Conservation (phyloP, 2,888 invertebrate species). For the Coenonympha glycerion region DNA sequence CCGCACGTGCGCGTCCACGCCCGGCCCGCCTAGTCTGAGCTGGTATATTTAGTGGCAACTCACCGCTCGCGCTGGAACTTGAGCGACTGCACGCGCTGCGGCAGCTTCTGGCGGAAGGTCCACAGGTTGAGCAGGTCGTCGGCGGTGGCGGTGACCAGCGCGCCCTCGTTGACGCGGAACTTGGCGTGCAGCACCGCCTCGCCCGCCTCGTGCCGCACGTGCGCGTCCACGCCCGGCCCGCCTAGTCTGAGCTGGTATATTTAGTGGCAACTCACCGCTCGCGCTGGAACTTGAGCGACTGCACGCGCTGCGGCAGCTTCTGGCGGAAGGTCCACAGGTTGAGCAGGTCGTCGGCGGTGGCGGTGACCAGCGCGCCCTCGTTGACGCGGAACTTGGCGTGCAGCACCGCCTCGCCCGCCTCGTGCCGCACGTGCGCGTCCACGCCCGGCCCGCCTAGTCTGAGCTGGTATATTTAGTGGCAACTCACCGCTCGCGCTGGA, state of each 20-base stretch:
- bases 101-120: slow-evolving; percentile 96
- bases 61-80: slow-evolving; percentile 98
- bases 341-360: no score
- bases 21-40: slow-evolving; percentile 93
- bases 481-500: slow-evolving; percentile 95
- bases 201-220: slow-evolving; percentile 88
- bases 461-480: no score
- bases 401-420: no score
- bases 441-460: no score
- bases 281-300: no score
- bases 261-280: no score
- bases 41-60: slow-evolving; percentile 38
- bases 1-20: slow-evolving; percentile 95
- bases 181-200: slow-evolving; percentile 91
- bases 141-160: slow-evolving; percentile 94
- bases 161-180: slow-evolving; percentile 98
- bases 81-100: slow-evolving; percentile 96
- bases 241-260: slow-evolving; percentile 86
- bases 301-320: no score
- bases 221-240: slow-evolving; percentile 96
- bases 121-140: slow-evolving; percentile 98
- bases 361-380: no score
- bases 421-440: no score
- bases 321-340: no score
- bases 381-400: no score